These are phyloP conservation scores for Crocuta crocuta DNA, from an alignment of 2,113 vertebrate species.

Conservation along the genomic window DNA sequence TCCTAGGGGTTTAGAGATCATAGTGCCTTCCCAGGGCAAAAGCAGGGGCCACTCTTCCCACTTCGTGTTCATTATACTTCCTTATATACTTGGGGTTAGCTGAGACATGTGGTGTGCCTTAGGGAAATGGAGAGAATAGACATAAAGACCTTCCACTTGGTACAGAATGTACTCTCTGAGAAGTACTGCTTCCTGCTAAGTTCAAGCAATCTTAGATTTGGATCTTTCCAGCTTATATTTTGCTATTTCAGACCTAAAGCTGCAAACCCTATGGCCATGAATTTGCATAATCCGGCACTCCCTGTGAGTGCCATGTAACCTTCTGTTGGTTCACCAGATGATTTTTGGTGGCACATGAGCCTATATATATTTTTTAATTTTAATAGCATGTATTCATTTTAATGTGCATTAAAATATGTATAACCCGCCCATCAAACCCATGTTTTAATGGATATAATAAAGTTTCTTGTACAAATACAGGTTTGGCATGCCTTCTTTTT, in stretches of 20 bases:
- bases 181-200: neutral
- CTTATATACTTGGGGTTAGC: neutral
- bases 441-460: slow-evolving; percentile 55
- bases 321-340: neutral
- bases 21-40: neutral
- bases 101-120: neutral
- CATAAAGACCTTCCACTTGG: neutral
- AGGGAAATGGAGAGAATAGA: neutral
- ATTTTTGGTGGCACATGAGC: neutral
- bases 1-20: neutral
- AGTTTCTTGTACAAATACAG: slow-evolving; percentile 45
- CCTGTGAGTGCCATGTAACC: neutral
- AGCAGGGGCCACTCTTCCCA: neutral
- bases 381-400: slow-evolving; percentile 52
- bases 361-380: neutral
- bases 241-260: neutral
- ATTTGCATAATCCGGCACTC: neutral
- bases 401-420: slow-evolving; percentile 32
- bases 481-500: slow-evolving; percentile 20
- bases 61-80: neutral
- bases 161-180: neutral
- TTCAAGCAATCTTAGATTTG: neutral
- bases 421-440: neutral
- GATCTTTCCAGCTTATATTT: neutral
- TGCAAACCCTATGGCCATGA: neutral